Conservation (phyloP, 1,140 invertebrate species). For the Chlorops oryzae region DNA sequence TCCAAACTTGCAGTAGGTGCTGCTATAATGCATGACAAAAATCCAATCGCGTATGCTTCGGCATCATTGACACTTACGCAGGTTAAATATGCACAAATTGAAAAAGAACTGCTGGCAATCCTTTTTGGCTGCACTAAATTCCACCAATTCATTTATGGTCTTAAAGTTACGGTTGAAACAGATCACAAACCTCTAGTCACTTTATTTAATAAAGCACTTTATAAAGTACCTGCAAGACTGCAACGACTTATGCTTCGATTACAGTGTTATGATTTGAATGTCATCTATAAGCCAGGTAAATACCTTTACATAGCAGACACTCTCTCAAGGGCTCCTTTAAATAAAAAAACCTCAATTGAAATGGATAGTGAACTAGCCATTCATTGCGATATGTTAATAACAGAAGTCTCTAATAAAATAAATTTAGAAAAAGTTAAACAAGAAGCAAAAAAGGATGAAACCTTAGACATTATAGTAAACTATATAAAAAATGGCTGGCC, state of each 20-base stretch:
- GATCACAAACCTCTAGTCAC: constrained; percentile 49
- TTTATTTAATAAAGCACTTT: constrained; percentile 47
- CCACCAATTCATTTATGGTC: constrained; percentile 35
- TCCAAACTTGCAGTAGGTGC: constrained; percentile 36
- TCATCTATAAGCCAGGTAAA: no score
- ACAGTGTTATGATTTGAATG: constrained; percentile 40
- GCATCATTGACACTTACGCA: constrained; percentile 28
- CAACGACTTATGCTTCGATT: constrained; percentile 35
- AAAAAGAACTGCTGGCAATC: constrained; percentile 48
- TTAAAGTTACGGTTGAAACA: constrained; percentile 36
- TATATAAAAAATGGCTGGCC: constrained; percentile 43
- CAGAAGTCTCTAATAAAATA: constrained; percentile 20
- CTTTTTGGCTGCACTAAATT: constrained; percentile 42
- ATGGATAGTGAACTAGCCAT: constrained; percentile 16
- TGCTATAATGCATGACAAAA: constrained; percentile 32
- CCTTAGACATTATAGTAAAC: constrained; percentile 24
- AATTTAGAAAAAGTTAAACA: constrained; percentile 28
- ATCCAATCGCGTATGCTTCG: constrained; percentile 37
- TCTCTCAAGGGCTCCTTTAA: constrained; percentile 37
- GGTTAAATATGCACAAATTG: constrained; percentile 47
- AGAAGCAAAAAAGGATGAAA: constrained; percentile 22
- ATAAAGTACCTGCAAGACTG: constrained; percentile 34
- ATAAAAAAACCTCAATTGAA: constrained; percentile 13
- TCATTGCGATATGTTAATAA: constrained; percentile 16
- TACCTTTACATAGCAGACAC: no score